Conservation (phyloP, 2,797 vertebrate genomes). For the Crocidura indochinensis region DNA sequence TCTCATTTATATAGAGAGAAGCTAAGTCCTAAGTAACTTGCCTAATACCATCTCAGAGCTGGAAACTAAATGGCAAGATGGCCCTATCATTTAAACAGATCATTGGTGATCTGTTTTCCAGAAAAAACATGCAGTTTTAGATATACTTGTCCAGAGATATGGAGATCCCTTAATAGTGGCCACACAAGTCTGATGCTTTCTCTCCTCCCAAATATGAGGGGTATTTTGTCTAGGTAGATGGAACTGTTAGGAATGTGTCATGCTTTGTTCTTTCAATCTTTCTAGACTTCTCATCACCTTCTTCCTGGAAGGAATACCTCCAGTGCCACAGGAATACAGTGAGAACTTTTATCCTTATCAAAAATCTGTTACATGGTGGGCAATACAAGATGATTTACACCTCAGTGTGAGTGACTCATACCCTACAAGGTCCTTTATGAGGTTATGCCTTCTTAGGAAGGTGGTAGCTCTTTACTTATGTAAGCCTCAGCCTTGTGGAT, state of each 20-base stretch:
- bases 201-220: neutral
- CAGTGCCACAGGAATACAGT: neutral
- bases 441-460: conserved; percentile 12
- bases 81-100: neutral
- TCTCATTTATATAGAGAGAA: neutral
- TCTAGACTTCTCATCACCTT: accelerated
- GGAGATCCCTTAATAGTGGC: neutral
- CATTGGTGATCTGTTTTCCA: neutral
- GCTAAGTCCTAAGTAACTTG: neutral
- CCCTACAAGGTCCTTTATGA: conserved; percentile 21
- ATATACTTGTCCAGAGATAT: neutral
- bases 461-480: conserved; percentile 42
- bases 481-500: neutral
- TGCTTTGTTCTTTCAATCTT: neutral
- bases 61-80: neutral
- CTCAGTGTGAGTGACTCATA: neutral
- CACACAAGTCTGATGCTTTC: neutral
- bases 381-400: neutral
- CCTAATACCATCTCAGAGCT: neutral
- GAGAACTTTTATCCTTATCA: neutral
- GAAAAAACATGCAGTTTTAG: neutral
- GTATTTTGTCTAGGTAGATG: neutral
- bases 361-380: neutral
- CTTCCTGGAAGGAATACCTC: neutral
- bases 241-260: accelerated